Evolutionary conservation across 2,888 invertebrate species (phyloP), one percentile per base, ranked within the genome.

Genomic region (Dendrolimus pini): DNA sequence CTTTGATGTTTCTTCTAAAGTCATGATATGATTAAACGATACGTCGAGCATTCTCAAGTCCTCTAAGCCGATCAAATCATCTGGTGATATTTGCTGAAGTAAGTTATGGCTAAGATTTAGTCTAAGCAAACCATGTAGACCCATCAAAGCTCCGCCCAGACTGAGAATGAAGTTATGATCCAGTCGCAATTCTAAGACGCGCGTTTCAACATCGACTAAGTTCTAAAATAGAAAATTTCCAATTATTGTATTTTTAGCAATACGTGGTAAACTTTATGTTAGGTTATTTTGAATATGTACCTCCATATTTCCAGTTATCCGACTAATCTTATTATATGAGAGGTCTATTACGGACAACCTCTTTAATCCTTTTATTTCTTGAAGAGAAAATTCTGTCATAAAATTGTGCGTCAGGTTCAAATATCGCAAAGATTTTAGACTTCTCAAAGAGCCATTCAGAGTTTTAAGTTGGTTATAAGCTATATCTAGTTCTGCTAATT

Each of bases 1-100:
- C 93, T 95, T 95, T 69, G 96, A 95, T 59, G 95, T 95, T 88
- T 96, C 96, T 78, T 96, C 95, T 59, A 97, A 87, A 2, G 96
- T 95, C 54, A 93, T 93, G 52, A 97, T 87, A 63, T 93, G 93
- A 79, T 97, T 97, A 74, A 94, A 92, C 0, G 96, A 96, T 54
- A 97, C 89, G 75, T 96, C 96, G 53, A 97, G 91, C 58, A 94
- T 86, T 72, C 93, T 93, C 53, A 97, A 85, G 62, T 94, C 93
- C 68, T 95, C 95, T 67, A 97, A 85, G 41, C 96, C 96, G 59
- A 95, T 94, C 55, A 97, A 92, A 76, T 96, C 96, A 58, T 95
- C 95, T 0, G 95, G 94, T 1, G 94, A 93, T 68, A 97, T 94
- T 61, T 93, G 92, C 63, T 94, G 93, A 30, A 97, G 85, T 61